phyloP scores from a whole-genome alignment of 1,140 invertebrate species.

The Charaxes varanes region DNA sequence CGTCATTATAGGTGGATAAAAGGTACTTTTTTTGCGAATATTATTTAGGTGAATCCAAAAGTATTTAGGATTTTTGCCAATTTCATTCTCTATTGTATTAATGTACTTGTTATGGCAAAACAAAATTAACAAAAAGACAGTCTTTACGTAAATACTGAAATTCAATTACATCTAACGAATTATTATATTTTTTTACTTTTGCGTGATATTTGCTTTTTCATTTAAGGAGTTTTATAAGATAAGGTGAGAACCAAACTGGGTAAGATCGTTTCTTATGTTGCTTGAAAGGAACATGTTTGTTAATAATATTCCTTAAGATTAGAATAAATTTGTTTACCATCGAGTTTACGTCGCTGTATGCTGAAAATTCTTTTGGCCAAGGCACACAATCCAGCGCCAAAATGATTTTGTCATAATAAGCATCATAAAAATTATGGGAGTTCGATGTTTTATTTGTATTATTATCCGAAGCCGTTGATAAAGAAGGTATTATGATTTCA shows the following conservation, averaged over 20 bases:
- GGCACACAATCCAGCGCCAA: background rate
- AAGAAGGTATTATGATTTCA: too few relatives aligned
- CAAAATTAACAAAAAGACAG: too few relatives aligned
- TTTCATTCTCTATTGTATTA: too few relatives aligned
- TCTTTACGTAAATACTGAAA: too few relatives aligned
- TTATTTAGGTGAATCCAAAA: constrained; percentile 1
- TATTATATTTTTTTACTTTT: background rate
- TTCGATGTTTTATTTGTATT: too few relatives aligned
- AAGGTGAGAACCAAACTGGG: background rate
- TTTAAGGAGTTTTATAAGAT: background rate
- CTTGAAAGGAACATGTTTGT: background rate
- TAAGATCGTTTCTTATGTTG: background rate
- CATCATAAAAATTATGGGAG: constrained; percentile 7
- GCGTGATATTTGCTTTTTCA: too few relatives aligned
- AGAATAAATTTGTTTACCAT: background rate
- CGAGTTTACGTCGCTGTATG: background rate
- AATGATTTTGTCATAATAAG: constrained; percentile 2
- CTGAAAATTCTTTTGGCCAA: background rate
- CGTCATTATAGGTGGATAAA: background rate
- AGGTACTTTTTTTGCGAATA: background rate
- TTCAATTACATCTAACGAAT: too few relatives aligned
- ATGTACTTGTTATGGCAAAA: too few relatives aligned
- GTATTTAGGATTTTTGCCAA: too few relatives aligned
- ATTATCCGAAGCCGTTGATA: too few relatives aligned
- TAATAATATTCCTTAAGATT: background rate